Evolutionary conservation across 2,888 invertebrate species (phyloP).

Genomic region (Globia sparganii): DNA sequence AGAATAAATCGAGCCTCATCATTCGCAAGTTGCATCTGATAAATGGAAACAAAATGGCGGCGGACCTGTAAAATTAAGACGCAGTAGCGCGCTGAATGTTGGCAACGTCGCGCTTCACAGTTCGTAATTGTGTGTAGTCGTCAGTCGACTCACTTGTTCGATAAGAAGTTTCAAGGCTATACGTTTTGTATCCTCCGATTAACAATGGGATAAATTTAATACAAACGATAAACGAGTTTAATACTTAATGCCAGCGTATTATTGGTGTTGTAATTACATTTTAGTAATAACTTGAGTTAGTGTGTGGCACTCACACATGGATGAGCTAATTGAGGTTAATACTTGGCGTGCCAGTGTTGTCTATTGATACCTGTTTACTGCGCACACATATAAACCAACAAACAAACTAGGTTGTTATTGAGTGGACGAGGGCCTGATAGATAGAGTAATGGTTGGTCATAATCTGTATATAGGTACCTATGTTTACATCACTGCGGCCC

Average conservation of each 20-base stretch:
- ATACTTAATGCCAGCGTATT: conserved; percentile 69
- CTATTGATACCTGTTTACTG: conserved; percentile 62
- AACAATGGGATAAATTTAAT: conserved; percentile 84
- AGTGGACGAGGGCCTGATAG: conserved; percentile 61
- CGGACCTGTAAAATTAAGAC: conserved; percentile 84
- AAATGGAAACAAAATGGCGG: conserved; percentile 87
- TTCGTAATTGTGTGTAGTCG: conserved; percentile 79
- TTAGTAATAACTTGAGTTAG: conserved; percentile 63
- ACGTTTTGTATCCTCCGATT: conserved; percentile 80
- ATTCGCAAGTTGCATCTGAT: conserved; percentile 77
- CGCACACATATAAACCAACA: conserved; percentile 57
- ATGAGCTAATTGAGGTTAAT: conserved; percentile 74
- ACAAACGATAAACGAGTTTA: conserved; percentile 74
- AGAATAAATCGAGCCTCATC: conserved; percentile 69
- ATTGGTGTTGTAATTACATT: conserved; percentile 69
- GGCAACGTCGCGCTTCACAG: conserved; percentile 87
- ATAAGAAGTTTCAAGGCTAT: conserved; percentile 90
- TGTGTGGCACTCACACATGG: conserved; percentile 63
- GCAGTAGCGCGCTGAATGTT: conserved; percentile 84
- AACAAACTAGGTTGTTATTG: conserved; percentile 66
- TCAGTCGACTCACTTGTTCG: conserved; percentile 85
- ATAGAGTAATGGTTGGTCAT: conserved; percentile 63
- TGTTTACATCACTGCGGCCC: conserved; percentile 48
- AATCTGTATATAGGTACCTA: conserved; percentile 42
- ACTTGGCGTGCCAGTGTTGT: conserved; percentile 56